Percentiles rank a stretch among this genome's conserved stretches.
These are phyloP conservation scores for Zophobas morio DNA, from an alignment of 1,140 invertebrate species.

Conservation along the genomic window DNA sequence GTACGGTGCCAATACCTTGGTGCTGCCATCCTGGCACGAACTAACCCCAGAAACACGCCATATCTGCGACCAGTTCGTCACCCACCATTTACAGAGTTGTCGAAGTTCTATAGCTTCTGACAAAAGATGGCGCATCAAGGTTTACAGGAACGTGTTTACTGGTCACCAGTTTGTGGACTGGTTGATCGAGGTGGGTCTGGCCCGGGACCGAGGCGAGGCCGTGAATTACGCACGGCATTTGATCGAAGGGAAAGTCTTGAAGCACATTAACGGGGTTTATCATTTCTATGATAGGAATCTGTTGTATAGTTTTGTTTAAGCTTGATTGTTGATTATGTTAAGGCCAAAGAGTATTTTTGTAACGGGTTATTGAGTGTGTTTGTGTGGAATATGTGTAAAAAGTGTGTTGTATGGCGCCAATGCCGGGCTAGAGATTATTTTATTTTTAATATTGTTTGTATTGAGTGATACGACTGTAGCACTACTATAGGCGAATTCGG, in stretches of 20 bases:
- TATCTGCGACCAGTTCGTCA: conserved; percentile 91
- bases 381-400: too few species aligned
- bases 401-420: too few species aligned
- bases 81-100: conserved; percentile 88
- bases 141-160: conserved; percentile 85
- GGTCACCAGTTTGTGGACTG: conserved; percentile 89
- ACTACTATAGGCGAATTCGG: background rate
- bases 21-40: conserved; percentile 81
- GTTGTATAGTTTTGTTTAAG: conserved; percentile 76
- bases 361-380: background rate
- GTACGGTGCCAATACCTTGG: conserved; percentile 80
- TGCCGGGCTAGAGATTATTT: background rate
- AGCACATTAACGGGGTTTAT: conserved; percentile 85
- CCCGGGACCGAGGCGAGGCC: conserved; percentile 82
- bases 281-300: conserved; percentile 84
- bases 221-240: conserved; percentile 87
- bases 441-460: background rate
- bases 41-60: conserved; percentile 83
- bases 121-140: conserved; percentile 70
- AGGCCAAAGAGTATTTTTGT: conserved; percentile 34
- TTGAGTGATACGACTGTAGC: background rate
- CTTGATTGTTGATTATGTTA: conserved; percentile 7
- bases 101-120: conserved; percentile 83
- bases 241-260: conserved; percentile 85
- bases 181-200: conserved; percentile 85